Base-by-base conservation (phyloP, 2,888 invertebrate genomes). In the Lasioglossum marginatum region DNA sequence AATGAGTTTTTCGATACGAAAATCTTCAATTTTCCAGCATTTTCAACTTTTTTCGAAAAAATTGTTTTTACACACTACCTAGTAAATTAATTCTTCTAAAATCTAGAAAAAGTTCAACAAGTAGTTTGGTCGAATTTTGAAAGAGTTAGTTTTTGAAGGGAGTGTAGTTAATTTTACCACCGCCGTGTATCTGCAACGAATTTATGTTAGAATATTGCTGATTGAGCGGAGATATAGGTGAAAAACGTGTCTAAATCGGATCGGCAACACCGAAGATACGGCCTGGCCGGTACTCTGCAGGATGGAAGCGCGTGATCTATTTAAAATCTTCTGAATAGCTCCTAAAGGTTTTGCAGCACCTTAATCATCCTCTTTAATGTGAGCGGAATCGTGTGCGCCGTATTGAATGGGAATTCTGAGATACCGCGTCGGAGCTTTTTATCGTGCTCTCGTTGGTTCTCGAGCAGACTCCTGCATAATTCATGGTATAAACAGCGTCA, bases 401-500 rank as follows among this genome's bases (percentile, higher is more conserved):
- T 76, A 87, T 79, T 82, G 79, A 77, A 85, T 81, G 70, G 45
- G 82, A 78, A 85, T 81, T 72, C 74, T 60, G 48, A 82, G 76
- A 85, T 87, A 88, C 70, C 57, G 68, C 63, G 77, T 34, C 79
- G 81, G 73, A 79, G 81, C 82, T 88, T 88, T 89, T 88, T 90
- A 90, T 90, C 87, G 80, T 79, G 78, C 70, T 48, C 76, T 60
- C 63, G 75, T 81, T 77, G 77, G 76, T 63, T 68, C 82, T n/a
- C 68, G 79, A 82, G 77, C 76, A 43, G 81, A 70, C 82, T 87
- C 16, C 76, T 89, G 86, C 90, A 90, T 90, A 87, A 90, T 90
- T 90, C 89, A 90, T 90, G 79, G 82, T 79, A 89, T 89, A 89
- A 90, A 87, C 85, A 85, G 83, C 72, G 77, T 77, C 81, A 81